A percentile compares a stretch with the other conserved stretches of the same genome.
phyloP scores from a whole-genome alignment of 1,140 invertebrate species.

The Pemphigus obesinymphae region DNA sequence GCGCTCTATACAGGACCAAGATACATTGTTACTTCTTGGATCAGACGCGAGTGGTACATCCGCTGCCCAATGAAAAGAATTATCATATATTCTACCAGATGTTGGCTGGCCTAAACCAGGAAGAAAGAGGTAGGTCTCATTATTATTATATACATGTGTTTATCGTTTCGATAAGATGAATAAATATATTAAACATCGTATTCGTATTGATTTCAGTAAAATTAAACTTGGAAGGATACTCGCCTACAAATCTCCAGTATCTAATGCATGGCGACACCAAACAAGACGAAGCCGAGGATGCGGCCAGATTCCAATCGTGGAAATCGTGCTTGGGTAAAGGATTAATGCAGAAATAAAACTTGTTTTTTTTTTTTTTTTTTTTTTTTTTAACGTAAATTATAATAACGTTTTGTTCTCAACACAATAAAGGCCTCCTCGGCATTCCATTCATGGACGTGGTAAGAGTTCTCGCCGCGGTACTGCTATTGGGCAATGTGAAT shows the following conservation, averaged over 20 bases:
- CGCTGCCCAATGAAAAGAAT: constrained; percentile 82
- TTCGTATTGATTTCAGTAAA: constrained; percentile 54
- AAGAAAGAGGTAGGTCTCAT: constrained; percentile 66
- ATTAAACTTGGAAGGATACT: constrained; percentile 78
- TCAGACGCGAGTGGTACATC: constrained; percentile 83
- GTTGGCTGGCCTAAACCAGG: constrained; percentile 79
- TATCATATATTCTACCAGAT: constrained; percentile 98
- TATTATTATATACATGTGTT: not conserved
- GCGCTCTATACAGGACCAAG: constrained; percentile 88
- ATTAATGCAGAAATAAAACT: too few relatives aligned
- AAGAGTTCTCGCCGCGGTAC: constrained; percentile 79
- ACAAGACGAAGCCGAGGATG: constrained; percentile 73
- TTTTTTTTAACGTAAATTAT: not conserved
- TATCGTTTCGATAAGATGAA: not conserved
- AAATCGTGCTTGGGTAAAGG: constrained; percentile 77
- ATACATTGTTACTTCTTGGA: constrained; percentile 94
- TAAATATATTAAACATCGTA: not conserved
- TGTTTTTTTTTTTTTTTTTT: not conserved
- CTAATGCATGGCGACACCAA: constrained; percentile 68
- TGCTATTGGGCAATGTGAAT: constrained; percentile 85
- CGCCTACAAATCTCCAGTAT: constrained; percentile 72
- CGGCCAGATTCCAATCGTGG: constrained; percentile 77
- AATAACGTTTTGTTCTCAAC: not conserved
- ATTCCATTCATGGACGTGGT: constrained; percentile 92
- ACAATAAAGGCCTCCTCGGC: constrained; percentile 70